Percentiles rank a stretch among this genome's conserved stretches.
Evolutionary conservation across 64 coral and sea anemone genomes (phyloP).

Genomic region (Montipora capricornis): DNA sequence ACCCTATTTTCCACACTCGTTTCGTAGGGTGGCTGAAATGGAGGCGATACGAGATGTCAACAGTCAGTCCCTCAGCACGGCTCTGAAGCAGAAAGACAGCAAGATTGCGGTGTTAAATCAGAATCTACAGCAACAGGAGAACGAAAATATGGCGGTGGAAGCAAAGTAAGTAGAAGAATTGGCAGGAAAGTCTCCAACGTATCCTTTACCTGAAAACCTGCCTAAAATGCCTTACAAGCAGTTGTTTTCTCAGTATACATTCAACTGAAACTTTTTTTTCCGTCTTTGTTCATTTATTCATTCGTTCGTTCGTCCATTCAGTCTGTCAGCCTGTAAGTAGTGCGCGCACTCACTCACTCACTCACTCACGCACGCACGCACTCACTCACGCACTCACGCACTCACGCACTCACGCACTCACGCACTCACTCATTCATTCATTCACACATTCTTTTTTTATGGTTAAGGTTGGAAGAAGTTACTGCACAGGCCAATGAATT

Average conservation of each 20-base stretch:
- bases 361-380: too few species aligned
- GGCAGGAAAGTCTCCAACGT: not conserved
- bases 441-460: not conserved
- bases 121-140: constrained; percentile 57
- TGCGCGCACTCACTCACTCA: too few species aligned
- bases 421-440: too few species aligned
- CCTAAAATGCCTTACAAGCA: too few species aligned
- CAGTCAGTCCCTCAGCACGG: constrained; percentile 22
- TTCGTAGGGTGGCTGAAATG: constrained; percentile 62
- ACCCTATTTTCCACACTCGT: too few species aligned
- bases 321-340: too few species aligned
- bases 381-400: too few species aligned
- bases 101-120: constrained; percentile 54
- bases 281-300: too few species aligned
- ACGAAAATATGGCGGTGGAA: constrained; percentile 55
- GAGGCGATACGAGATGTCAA: constrained; percentile 38
- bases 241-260: too few species aligned
- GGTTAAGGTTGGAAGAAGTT: constrained; percentile 83
- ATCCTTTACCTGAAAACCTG: not conserved
- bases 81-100: constrained; percentile 65
- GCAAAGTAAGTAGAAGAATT: constrained; percentile 35
- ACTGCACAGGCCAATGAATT: constrained; percentile 79
- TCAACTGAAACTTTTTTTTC: too few species aligned
- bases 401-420: too few species aligned
- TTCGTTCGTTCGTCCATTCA: too few species aligned